These are phyloP conservation scores for Leptothorax acervorum DNA, from an alignment of 2,888 invertebrate species.

Conservation along the genomic window DNA sequence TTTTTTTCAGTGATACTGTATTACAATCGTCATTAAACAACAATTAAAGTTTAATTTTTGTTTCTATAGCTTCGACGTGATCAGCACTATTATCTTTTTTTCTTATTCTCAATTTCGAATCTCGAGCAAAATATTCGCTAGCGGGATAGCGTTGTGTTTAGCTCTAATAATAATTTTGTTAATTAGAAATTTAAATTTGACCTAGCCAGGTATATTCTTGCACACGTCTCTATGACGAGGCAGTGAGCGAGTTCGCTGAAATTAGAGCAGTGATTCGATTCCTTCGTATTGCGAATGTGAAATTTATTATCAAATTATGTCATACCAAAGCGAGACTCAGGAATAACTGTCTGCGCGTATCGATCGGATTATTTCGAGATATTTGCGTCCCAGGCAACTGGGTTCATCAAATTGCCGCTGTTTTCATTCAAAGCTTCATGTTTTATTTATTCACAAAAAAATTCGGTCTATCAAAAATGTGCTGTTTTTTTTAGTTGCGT, in stretches of 20 bases:
- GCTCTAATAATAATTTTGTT: background rate
- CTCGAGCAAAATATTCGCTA: background rate
- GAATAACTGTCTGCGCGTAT: constrained; percentile 44
- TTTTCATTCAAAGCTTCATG: background rate
- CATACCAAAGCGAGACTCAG: constrained; percentile 8
- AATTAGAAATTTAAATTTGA: constrained; percentile 9
- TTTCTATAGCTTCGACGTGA: background rate
- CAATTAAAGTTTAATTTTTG: background rate
- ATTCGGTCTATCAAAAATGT: background rate
- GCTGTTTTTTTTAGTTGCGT: background rate
- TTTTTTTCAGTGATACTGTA: too few species aligned
- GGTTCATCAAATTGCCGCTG: background rate
- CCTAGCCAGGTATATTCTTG: background rate
- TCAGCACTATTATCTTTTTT: background rate
- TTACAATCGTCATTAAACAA: too few species aligned
- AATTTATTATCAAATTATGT: constrained; percentile 41
- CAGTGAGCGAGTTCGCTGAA: constrained; percentile 24
- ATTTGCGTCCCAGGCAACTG: constrained; percentile 7
- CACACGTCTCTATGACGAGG: background rate
- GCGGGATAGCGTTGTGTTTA: background rate
- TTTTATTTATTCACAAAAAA: background rate
- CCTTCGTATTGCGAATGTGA: background rate
- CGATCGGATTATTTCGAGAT: constrained; percentile 39
- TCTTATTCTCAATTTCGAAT: background rate
- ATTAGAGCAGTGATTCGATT: constrained; percentile 39